Conservation (phyloP, 2,113 vertebrate genomes). For the Chamaetylas fuelleborni region DNA sequence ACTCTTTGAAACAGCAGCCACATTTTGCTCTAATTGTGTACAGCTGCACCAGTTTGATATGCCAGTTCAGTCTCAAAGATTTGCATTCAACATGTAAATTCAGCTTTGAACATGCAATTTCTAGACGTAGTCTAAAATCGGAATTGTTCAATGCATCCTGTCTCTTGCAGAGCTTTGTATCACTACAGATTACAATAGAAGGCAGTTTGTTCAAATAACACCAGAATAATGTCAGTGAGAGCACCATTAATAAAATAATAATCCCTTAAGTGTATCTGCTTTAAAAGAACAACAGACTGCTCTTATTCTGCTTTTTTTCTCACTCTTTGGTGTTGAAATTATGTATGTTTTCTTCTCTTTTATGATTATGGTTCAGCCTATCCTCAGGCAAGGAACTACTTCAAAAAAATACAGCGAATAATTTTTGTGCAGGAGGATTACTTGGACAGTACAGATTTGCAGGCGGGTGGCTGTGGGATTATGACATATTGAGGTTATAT, state of each 20-base stretch:
- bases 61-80: slow-evolving; percentile 31
- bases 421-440: neutral
- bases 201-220: slow-evolving; percentile 36
- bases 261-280: neutral
- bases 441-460: neutral
- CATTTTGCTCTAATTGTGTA: slow-evolving; percentile 37
- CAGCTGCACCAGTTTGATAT: slow-evolving; percentile 33
- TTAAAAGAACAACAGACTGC: neutral
- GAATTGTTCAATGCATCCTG: slow-evolving; percentile 27
- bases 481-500: neutral
- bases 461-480: neutral
- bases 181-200: neutral
- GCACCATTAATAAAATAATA: slow-evolving; percentile 55
- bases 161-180: slow-evolving; percentile 35
- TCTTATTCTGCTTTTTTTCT: neutral
- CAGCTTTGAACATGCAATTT: slow-evolving; percentile 49
- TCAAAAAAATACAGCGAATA: neutral
- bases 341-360: neutral
- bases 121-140: neutral
- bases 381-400: neutral
- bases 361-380: neutral
- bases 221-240: slow-evolving; percentile 5
- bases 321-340: neutral
- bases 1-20: neutral
- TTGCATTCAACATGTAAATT: slow-evolving; percentile 36